Base-by-base conservation (phyloP, 2,797 vertebrate species). In the Nannoperca obscura region DNA sequence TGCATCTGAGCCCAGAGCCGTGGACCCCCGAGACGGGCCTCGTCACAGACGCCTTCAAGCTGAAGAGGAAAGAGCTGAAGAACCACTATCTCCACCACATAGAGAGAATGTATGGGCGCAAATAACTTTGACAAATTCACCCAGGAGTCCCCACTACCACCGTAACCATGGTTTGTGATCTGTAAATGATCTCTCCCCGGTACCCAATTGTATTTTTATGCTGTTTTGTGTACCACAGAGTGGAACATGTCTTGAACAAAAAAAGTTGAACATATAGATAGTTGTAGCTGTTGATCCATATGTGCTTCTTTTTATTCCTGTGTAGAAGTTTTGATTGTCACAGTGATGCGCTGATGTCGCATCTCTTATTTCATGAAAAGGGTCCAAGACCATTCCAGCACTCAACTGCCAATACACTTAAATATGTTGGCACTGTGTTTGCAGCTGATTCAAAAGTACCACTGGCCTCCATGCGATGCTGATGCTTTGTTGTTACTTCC, bases 21-120 rank as follows among this genome's bases (percentile, higher is more conserved):
- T 99, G 98, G 98, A 99, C 98, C 2, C 98, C 98, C 0, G 98
- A 99, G 93, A 99, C 97, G 0, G 98, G 98, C 40, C 91, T 99
- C 0, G 98, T 99, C 63, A 99, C 98, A 0, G 98, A 99, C 2
- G 98, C 98, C 1, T 99, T 99, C 93, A 99, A 99, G 91, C 93
- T 99, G 90, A 99, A 98, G 93, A 96, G 98, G 89, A 99, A 97
- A 92, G 98, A 99, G 89, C 93, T 99, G 85, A 99, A 97, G 95
- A 98, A 99, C 92, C 97, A 99, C 95, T 99, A 99, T 95, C 95
- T 98, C 81, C 96, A 95, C 0, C 96, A 99, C 91, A 99, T 99
- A 12, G 98, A 99, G 92, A 93, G 98, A 92, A 99, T 99, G 98
- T 99, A 99, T 0, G 98, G 98, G 8, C 96, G 97, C 36, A 99